phyloP scores from a whole-genome alignment of 2,888 invertebrate species.

The Lasioglossum morio region DNA sequence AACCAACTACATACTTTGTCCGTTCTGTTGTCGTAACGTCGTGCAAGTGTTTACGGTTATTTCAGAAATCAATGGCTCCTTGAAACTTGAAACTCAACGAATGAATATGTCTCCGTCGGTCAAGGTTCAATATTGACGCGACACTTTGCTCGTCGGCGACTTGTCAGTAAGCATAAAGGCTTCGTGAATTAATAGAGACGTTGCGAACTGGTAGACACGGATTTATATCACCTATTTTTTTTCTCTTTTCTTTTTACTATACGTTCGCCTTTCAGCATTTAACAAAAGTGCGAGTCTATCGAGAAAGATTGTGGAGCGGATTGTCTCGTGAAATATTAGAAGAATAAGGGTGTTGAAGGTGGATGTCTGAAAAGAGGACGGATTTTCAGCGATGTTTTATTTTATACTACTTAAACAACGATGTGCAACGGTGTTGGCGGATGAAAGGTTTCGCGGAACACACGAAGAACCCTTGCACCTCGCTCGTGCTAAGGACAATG shows the following conservation, averaged over 20 bases:
- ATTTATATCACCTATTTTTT: neutral
- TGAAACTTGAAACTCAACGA: neutral
- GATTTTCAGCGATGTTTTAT: constrained; percentile 16
- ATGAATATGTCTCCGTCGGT: neutral
- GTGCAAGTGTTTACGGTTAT: neutral
- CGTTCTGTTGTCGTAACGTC: neutral
- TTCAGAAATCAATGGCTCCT: neutral
- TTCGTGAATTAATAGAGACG: neutral
- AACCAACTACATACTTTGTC: neutral
- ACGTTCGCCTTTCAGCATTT: no score
- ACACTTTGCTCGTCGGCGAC: neutral
- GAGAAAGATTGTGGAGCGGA: neutral
- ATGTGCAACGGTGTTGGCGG: constrained; percentile 26
- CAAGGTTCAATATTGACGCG: constrained; percentile 1
- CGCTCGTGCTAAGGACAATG: constrained; percentile 83
- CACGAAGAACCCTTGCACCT: constrained; percentile 72
- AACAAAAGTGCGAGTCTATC: no score
- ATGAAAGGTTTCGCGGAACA: constrained; percentile 53
- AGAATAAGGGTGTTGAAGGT: neutral
- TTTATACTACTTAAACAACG: constrained; percentile 48
- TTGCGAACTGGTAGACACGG: neutral
- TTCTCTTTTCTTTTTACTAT: no score
- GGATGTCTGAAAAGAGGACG: neutral
- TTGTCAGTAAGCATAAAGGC: neutral
- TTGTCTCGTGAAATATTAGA: neutral